Percentiles rank a stretch among this genome's conserved stretches.
phyloP scores from a whole-genome alignment of 2,888 invertebrate species.

The Chloromyia formosa region DNA sequence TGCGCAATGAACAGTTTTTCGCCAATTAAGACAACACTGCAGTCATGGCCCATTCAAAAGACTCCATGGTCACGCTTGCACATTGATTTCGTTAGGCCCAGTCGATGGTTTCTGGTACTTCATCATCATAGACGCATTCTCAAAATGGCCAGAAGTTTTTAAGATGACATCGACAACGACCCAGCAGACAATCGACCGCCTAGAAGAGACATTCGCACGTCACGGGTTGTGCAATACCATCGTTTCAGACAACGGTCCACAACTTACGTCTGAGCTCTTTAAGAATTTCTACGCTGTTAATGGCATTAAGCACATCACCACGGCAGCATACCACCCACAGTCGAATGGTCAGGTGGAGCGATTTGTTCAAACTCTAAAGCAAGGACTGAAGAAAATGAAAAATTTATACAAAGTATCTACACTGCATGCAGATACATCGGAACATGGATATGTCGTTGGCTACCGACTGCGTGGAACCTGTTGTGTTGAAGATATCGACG shows the following conservation, averaged over 20 bases:
- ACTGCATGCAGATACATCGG: too few species aligned
- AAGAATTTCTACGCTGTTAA: not conserved
- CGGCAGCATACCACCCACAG: not conserved
- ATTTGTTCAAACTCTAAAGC: not conserved
- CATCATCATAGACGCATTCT: not conserved
- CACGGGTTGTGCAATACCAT: not conserved
- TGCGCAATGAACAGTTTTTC: not conserved
- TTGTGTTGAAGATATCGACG: too few species aligned
- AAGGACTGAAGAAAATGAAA: not conserved
- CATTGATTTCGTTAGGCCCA: not conserved
- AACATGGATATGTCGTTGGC: too few species aligned
- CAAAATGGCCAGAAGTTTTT: not conserved
- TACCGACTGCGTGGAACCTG: too few species aligned
- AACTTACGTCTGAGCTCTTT: not conserved
- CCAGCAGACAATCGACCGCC: too few species aligned
- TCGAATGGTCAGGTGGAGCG: not conserved
- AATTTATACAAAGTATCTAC: too few species aligned
- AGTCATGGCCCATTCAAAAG: not conserved
- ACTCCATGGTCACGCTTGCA: not conserved
- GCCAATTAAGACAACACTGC: not conserved
- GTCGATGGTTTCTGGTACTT: not conserved
- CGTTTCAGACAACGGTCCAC: not conserved
- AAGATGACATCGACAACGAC: too few species aligned
- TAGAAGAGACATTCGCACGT: not conserved
- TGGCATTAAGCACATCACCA: not conserved